phyloP scores from a whole-genome alignment of 2,888 invertebrate genomes.

The Corythucha ciliata region DNA sequence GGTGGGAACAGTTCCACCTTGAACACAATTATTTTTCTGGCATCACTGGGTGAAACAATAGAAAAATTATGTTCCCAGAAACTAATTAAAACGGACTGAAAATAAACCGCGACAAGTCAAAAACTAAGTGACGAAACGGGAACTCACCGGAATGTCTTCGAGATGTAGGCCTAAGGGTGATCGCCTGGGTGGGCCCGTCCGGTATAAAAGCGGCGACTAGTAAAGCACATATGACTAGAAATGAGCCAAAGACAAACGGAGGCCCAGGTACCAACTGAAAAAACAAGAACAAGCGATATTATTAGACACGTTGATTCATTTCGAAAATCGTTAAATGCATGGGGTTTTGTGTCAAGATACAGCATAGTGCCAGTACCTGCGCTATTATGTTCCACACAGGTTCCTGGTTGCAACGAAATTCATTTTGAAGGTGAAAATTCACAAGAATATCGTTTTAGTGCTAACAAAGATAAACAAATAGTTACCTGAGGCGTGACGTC shows the following conservation, averaged over 20 bases:
- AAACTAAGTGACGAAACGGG: no score
- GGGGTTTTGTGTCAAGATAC: background rate
- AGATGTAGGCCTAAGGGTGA: constrained; percentile 40
- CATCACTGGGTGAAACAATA: no score
- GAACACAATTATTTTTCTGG: no score
- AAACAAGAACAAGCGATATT: constrained; percentile 27
- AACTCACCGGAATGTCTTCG: constrained; percentile 49
- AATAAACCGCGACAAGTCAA: no score
- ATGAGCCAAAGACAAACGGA: constrained; percentile 94
- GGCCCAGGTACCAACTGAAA: constrained; percentile 85
- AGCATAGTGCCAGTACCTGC: constrained; percentile 33
- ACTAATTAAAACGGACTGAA: no score
- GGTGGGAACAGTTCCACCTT: no score
- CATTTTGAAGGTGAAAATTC: background rate
- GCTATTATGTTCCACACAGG: constrained; percentile 34
- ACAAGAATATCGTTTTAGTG: background rate
- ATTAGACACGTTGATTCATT: background rate
- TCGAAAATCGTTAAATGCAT: background rate
- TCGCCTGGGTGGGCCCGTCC: constrained; percentile 48
- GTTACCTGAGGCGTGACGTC: constrained; percentile 48
- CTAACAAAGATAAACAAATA: no score
- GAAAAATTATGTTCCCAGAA: no score
- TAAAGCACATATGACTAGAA: constrained; percentile 91
- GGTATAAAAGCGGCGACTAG: constrained; percentile 83
- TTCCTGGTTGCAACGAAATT: constrained; percentile 31